Percentiles rank a stretch among this genome's conserved stretches.
These are phyloP conservation scores for Mesoclemmys tuberculata DNA, from an alignment of 2,113 vertebrate genomes.

Conservation along the genomic window DNA sequence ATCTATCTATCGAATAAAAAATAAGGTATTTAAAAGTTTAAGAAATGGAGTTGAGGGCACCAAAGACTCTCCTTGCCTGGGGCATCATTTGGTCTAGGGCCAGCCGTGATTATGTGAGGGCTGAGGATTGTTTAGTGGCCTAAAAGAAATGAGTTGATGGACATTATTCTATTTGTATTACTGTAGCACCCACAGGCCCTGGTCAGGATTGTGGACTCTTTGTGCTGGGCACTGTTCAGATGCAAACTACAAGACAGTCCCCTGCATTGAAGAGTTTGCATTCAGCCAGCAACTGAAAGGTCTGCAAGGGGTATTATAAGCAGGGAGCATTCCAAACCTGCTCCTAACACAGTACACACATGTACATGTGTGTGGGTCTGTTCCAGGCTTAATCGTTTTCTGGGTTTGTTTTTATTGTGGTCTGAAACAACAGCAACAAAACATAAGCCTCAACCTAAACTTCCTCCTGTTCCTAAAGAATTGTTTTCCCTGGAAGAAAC, in stretches of 20 bases:
- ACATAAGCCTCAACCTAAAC: slow-evolving; percentile 30
- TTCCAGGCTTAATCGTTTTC: slow-evolving; percentile 22
- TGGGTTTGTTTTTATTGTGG: slow-evolving; percentile 20
- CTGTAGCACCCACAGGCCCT: background rate
- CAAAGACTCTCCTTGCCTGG: no score
- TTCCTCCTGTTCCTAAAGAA: slow-evolving; percentile 26
- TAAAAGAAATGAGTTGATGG: accelerated
- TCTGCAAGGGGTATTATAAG: background rate
- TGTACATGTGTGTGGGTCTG: background rate
- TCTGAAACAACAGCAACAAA: slow-evolving; percentile 22
- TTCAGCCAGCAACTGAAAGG: background rate
- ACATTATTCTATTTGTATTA: background rate
- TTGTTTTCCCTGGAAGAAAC: slow-evolving; percentile 42
- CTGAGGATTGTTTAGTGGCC: background rate
- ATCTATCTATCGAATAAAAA: no score
- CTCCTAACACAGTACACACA: background rate
- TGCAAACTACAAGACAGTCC: background rate
- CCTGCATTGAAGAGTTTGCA: background rate
- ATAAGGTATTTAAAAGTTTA: no score
- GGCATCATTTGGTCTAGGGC: background rate
- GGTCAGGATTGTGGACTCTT: background rate
- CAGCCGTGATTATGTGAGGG: background rate
- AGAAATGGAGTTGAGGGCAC: no score
- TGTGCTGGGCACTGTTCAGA: background rate
- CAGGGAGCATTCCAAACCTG: slow-evolving; percentile 24